Conservation (phyloP, 2,888 invertebrate species). For the Ichneumoninae sp. region DNA sequence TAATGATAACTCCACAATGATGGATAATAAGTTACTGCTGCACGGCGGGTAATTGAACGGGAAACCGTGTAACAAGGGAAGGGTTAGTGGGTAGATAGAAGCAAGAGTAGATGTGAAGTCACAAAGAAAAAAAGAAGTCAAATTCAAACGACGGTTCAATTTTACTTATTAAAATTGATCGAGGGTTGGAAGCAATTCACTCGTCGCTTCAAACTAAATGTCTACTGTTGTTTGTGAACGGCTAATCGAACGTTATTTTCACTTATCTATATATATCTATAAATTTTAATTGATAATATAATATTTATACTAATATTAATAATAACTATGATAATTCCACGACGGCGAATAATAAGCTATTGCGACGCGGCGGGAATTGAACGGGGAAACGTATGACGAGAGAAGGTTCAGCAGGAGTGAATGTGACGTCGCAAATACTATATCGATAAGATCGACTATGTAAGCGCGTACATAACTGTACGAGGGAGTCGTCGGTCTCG, state of each 20-base stretch:
- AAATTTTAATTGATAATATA: background rate
- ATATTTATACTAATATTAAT: too few relatives aligned
- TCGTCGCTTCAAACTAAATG: too few relatives aligned
- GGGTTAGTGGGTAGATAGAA: background rate
- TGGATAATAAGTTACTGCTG: background rate
- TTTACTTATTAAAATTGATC: too few relatives aligned
- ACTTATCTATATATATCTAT: too few relatives aligned
- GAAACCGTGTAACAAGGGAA: background rate
- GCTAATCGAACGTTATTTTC: too few relatives aligned
- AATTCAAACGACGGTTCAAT: background rate
- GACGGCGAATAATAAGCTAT: background rate
- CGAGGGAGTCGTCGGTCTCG: slow-evolving; percentile 17
- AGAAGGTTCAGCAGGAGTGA: slow-evolving; percentile 28
- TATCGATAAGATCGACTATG: slow-evolving; percentile 46
- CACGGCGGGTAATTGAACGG: background rate
- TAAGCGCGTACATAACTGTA: slow-evolving; percentile 9
- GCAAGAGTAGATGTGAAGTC: background rate
- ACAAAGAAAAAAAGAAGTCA: background rate
- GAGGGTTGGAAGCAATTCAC: too few relatives aligned
- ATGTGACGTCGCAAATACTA: slow-evolving; percentile 18
- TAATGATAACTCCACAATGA: background rate
- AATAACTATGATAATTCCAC: background rate
- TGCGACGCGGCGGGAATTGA: background rate
- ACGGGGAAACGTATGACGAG: background rate
- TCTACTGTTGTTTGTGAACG: too few relatives aligned